These are phyloP conservation scores for Drosophila atroscutellata DNA, from an alignment of 2,888 invertebrate genomes.

Conservation along the genomic window DNA sequence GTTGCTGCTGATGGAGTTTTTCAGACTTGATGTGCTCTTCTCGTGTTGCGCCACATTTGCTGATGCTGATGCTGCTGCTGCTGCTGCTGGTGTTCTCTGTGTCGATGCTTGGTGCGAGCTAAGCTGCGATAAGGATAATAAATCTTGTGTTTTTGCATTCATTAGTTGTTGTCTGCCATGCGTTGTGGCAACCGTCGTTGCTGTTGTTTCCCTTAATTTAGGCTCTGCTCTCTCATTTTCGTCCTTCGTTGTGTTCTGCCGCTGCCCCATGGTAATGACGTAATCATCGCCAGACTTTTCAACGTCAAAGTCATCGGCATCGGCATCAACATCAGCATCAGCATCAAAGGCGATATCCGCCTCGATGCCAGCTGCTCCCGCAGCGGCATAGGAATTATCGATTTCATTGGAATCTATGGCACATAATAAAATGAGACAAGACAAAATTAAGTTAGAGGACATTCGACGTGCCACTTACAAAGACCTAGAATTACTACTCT, in stretches of 20 bases:
- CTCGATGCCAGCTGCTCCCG: slow-evolving; percentile 37
- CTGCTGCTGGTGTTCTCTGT: slow-evolving; percentile 21
- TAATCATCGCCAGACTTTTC: slow-evolving; percentile 57
- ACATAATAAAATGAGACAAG: slow-evolving; percentile 52
- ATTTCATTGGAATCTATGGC: slow-evolving; percentile 79
- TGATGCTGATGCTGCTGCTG: slow-evolving; percentile 17
- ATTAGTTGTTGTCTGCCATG: slow-evolving; percentile 46
- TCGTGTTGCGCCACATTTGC: slow-evolving; percentile 34
- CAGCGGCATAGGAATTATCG: slow-evolving; percentile 75
- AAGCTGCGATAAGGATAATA: slow-evolving; percentile 79
- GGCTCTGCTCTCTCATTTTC: slow-evolving; percentile 27
- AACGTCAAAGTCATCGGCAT: slow-evolving; percentile 56
- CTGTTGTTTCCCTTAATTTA: slow-evolving; percentile 31
- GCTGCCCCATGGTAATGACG: slow-evolving; percentile 48
- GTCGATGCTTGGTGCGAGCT: slow-evolving; percentile 65
- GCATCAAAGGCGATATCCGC: slow-evolving; percentile 34
- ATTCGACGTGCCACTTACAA: slow-evolving; percentile 26
- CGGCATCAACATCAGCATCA: slow-evolving; percentile 32
- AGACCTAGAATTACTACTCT: slow-evolving; percentile 2
- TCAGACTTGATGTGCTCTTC: slow-evolving; percentile 49
- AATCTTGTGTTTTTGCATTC: slow-evolving; percentile 66
- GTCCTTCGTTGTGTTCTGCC: slow-evolving; percentile 19
- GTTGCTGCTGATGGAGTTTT: slow-evolving; percentile 46
- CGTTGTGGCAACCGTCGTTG: slow-evolving; percentile 36
- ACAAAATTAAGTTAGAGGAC: slow-evolving; percentile 54